Base-by-base conservation (phyloP, 1,140 invertebrate species). In the Drosophila yakuba region DNA sequence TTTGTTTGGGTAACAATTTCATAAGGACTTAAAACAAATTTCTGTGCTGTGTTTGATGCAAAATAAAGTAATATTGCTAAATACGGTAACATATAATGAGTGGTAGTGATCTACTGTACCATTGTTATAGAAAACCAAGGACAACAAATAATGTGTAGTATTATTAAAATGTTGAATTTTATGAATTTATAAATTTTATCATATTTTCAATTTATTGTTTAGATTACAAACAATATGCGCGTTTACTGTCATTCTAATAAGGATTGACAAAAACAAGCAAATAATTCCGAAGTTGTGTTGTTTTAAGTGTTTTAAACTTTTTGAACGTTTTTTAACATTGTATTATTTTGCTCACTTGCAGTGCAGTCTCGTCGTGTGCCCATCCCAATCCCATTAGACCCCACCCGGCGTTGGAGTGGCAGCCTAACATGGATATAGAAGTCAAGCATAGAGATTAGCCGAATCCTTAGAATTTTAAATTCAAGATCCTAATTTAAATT, bases 401-500 rank as follows among this genome's bases (percentile, higher is more conserved):
- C 52, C 38, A 50, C 12, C 64, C 52, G 44, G 38, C 52, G 20
- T 39, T 62, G 51, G 62, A 68, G 17, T 61, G 52, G 50, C 32
- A 68, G 63, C 63, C 54, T 79, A 88, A 75, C 75, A 86, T 86
- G 83, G 83, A 77, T 73, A 63, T 80, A 47, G 59, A 61, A 73
- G 79, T 77, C 60, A 67, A 83, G 51, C 47, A 52, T 73, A 88
- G 50, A 79, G 66, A 88, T 83, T 86, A 86, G 83, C 51, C 44
- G 79, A 88, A 86, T 86, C 58, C 62, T 73, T 86, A 80, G 83
- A 86, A 86, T 86, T 86, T 59, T 48, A 86, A 86, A 86, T 86
- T 86, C 83, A 88, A 88, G 61, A 82, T 67, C 60, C 58, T 86
- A 66, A 78, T 79, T 88, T 83, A 73, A 73, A 76, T 67, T 79